phyloP scores from a whole-genome alignment of 2,888 invertebrate genomes.

The Dinocampus coccinellae region DNA sequence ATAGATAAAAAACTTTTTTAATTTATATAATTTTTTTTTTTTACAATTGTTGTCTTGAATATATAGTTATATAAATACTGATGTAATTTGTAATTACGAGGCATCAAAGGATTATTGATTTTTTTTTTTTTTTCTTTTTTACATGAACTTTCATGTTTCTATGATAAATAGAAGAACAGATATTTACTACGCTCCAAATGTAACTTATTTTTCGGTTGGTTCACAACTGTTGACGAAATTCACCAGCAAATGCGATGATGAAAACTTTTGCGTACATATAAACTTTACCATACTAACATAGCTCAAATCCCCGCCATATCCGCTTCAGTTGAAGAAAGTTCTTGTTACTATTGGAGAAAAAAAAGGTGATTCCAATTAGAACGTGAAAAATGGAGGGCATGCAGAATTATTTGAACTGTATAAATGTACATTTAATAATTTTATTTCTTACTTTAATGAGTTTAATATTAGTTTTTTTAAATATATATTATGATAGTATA shows the following conservation, averaged over 20 bases:
- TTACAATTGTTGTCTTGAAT: not conserved
- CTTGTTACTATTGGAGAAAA: not conserved
- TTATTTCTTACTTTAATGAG: not conserved
- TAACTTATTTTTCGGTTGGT: conserved; percentile 8
- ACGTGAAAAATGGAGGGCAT: not conserved
- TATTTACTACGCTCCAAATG: not conserved
- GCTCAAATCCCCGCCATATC: not conserved
- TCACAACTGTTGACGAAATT: conserved; percentile 11
- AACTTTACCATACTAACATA: not conserved
- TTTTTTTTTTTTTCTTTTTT: no score
- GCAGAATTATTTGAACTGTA: not conserved
- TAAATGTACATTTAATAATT: not conserved
- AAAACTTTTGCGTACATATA: not conserved
- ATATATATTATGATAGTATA: not conserved
- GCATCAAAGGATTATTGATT: not conserved
- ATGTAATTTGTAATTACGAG: not conserved
- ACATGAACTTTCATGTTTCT: no score
- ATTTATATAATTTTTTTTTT: not conserved
- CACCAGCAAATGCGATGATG: not conserved
- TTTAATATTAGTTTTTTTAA: not conserved
- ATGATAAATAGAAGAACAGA: not conserved
- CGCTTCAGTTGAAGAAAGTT: not conserved
- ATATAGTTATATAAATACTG: no score
- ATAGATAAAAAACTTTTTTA: not conserved
- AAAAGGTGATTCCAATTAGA: not conserved